Percentiles rank a stretch among this genome's conserved stretches.
These are phyloP conservation scores for Pithys albifrons DNA, from an alignment of 2,113 vertebrate genomes.

Conservation along the genomic window DNA sequence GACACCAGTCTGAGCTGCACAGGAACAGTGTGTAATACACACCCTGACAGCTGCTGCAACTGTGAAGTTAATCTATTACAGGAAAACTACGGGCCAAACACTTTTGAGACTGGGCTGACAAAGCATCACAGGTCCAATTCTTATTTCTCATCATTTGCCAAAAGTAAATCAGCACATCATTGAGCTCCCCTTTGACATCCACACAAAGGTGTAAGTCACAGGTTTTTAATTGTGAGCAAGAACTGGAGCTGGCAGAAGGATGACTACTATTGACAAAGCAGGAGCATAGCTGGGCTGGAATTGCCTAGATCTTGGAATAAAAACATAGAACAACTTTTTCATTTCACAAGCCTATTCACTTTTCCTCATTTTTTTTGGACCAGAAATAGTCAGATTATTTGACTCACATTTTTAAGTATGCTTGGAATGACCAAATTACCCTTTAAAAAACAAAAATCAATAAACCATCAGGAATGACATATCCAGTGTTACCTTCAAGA, in stretches of 20 bases:
- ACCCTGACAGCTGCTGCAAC: background rate
- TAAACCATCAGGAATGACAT: background rate
- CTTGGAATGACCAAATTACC: background rate
- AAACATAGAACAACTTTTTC: background rate
- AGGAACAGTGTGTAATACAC: background rate
- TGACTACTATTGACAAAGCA: background rate
- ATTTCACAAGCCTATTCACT: background rate
- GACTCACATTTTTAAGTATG: background rate
- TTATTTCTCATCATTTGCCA: background rate
- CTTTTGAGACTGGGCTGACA: background rate
- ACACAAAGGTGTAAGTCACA: background rate
- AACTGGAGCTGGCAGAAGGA: background rate
- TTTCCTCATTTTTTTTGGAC: background rate
- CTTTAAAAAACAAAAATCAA: background rate
- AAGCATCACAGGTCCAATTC: background rate
- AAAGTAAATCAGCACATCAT: background rate
- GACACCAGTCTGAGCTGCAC: background rate
- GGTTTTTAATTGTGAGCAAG: background rate
- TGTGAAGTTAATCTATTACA: background rate
- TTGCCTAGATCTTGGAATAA: background rate
- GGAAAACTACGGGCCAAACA: background rate
- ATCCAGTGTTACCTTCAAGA: background rate
- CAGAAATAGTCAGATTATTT: background rate
- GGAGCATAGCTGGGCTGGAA: background rate
- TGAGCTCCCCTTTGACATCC: background rate